Percentiles rank a stretch among this genome's conserved stretches.
These are phyloP conservation scores for Ceriagrion tenellum DNA, from an alignment of 2,888 invertebrate genomes.

Conservation along the genomic window DNA sequence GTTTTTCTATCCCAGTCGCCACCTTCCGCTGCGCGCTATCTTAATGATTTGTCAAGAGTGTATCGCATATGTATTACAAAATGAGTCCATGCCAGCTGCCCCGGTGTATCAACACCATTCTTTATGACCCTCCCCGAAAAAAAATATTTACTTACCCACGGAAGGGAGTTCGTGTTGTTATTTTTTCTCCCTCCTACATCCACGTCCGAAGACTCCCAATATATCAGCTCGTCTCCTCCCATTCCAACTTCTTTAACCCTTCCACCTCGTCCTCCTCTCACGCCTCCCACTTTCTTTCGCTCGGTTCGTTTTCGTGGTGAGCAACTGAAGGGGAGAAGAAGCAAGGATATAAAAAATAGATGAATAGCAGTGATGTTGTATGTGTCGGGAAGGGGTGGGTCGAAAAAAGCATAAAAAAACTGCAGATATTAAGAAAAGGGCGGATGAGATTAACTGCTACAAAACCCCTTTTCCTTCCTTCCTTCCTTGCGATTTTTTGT, in stretches of 20 bases:
- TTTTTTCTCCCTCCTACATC: background rate
- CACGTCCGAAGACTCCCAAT: background rate
- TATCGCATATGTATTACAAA: conserved; percentile 42
- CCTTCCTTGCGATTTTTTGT: background rate
- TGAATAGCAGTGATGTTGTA: no score
- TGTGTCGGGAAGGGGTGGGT: background rate
- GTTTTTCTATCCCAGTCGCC: background rate
- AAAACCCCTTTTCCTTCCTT: background rate
- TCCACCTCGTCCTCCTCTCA: background rate
- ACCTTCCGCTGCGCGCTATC: background rate
- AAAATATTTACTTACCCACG: conserved; percentile 3
- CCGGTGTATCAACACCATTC: conserved; percentile 33
- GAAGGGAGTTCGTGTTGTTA: background rate
- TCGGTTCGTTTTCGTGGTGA: background rate
- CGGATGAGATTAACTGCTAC: background rate
- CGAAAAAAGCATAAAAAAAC: background rate
- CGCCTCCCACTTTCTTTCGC: background rate
- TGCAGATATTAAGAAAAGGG: background rate
- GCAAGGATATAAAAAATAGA: background rate
- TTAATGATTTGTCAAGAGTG: conserved; percentile 50
- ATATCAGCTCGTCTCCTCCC: background rate
- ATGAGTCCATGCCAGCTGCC: conserved; percentile 45
- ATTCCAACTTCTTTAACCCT: background rate
- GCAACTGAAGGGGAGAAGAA: background rate
- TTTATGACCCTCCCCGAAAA: conserved; percentile 24